Evolutionary conservation across 2,113 vertebrate species (phyloP), one percentile per base, ranked within the genome.

Genomic region (Pseudorhombus dupliciocellatus): DNA sequence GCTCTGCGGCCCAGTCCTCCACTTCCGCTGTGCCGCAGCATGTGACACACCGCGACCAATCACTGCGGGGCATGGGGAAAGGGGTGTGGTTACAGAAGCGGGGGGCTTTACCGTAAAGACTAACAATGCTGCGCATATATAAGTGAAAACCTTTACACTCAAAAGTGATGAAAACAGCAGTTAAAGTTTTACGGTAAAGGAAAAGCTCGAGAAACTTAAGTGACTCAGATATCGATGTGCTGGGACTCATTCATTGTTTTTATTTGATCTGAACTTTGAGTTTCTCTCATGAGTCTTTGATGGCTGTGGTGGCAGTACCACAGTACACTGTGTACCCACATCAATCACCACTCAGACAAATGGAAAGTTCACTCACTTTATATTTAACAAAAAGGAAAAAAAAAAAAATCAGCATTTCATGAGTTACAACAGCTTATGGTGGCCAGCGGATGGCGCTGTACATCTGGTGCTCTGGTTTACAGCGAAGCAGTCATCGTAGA

Each of bases 381-480:
- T 97, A 97, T 97, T 97, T 56, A 86, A 89, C 85, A 85, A 82
- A 87, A 87, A 70, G 34, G 51, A 75, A 59, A 94, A 93, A 75
- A 59, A 94, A 93, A 94, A 94, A 95, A 95, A 75, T 95, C 93
- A 96, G 95, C 93, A 94, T 96, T 94, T 95, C 78, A 95, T 95
- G 96, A 95, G 94, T 97, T 96, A 96, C 95, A 96, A 95, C 93
- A 96, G 95, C 93, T 96, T 95, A 93, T 90, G 94, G 94, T 89
- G 94, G 94, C 94, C 94, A 93, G 94, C 93, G 95, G 93, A 95
- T 93, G 88, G 75, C 42, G 91, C 91, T 95, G 93, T 95, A 96
- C 95, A 82, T 83, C 90, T 93, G 85, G 5, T 50, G 4, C 30
- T 73, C 64, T 8, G 68, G 64, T 84, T 86, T 93, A 95, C 93